Evolutionary conservation across 2,888 invertebrate genomes (phyloP).

Genomic region (Pemphredon lugubris): DNA sequence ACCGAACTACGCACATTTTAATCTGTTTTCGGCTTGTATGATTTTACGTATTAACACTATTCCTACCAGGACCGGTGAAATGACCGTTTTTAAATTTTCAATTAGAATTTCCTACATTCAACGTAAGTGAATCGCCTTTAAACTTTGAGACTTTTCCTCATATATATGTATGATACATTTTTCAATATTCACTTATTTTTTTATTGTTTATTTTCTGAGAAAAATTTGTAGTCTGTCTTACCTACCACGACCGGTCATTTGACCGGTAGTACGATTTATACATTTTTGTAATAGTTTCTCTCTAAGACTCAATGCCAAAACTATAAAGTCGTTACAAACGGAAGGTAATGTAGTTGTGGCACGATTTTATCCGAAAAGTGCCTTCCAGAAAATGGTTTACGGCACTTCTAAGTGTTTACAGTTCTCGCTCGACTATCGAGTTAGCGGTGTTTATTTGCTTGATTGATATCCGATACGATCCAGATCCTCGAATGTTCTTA

Average conservation of each 20-base stretch:
- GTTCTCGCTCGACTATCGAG: conserved; percentile 31
- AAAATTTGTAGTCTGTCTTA: conserved; percentile 26
- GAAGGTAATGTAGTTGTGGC: conserved; percentile 34
- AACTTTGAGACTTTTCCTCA: too few species aligned
- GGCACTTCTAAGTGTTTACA: conserved; percentile 36
- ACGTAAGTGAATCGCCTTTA: too few species aligned
- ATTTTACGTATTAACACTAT: too few species aligned
- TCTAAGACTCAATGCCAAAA: conserved; percentile 11
- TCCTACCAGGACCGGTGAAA: too few species aligned
- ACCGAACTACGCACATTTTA: too few species aligned
- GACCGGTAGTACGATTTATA: conserved; percentile 12
- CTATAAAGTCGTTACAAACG: conserved; percentile 11
- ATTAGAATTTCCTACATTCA: too few species aligned
- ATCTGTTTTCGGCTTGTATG: too few species aligned
- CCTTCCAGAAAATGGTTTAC: conserved; percentile 34
- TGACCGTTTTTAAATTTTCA: too few species aligned
- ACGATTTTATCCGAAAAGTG: conserved; percentile 35
- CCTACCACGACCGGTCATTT: conserved; percentile 25
- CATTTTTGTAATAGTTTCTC: conserved; percentile 9
- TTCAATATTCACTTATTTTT: conserved; percentile 19
- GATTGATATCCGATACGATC: conserved; percentile 27
- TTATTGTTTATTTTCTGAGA: conserved; percentile 22
- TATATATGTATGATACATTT: conserved; percentile 6
- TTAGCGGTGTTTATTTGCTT: conserved; percentile 30
- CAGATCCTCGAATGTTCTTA: conserved; percentile 21